These are phyloP conservation scores for Chromobotia macracanthus DNA, from an alignment of 2,797 vertebrate genomes.

Conservation along the genomic window DNA sequence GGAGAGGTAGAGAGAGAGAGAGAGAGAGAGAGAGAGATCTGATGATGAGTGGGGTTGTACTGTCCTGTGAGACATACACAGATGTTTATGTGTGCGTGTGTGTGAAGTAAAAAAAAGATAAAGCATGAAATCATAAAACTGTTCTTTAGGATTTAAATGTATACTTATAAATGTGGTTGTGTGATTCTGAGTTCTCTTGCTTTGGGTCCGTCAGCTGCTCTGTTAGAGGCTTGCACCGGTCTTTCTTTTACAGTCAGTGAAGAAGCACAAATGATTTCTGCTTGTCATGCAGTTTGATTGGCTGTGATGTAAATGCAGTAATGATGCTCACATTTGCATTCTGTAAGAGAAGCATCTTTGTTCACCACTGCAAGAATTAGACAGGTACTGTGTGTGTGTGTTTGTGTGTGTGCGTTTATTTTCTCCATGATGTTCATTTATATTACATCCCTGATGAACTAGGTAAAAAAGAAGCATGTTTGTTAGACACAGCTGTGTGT, in stretches of 20 bases:
- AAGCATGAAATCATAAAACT: not conserved
- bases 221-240: not conserved
- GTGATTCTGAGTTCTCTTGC: not conserved
- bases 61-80: too few relatives aligned
- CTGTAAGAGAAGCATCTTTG: not conserved
- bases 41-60: too few relatives aligned
- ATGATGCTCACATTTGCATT: slow-evolving; percentile 26
- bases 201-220: slow-evolving; percentile 34
- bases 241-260: slow-evolving; percentile 20
- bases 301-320: slow-evolving; percentile 12
- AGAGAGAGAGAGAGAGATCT: too few relatives aligned
- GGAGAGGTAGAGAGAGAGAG: too few relatives aligned
- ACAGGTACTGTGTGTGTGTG: not conserved
- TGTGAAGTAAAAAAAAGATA: not conserved
- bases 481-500: too few relatives aligned
- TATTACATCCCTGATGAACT: not conserved
- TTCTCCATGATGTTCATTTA: not conserved
- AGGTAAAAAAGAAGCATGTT: too few relatives aligned
- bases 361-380: not conserved
- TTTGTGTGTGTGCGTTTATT: not conserved
- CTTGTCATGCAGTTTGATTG: slow-evolving; percentile 18
- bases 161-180: not conserved
- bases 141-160: not conserved
- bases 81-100: too few relatives aligned
- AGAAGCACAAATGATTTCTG: slow-evolving; percentile 34